Conservation (phyloP, 2,888 invertebrate genomes). For the Cremastinae sp. region DNA sequence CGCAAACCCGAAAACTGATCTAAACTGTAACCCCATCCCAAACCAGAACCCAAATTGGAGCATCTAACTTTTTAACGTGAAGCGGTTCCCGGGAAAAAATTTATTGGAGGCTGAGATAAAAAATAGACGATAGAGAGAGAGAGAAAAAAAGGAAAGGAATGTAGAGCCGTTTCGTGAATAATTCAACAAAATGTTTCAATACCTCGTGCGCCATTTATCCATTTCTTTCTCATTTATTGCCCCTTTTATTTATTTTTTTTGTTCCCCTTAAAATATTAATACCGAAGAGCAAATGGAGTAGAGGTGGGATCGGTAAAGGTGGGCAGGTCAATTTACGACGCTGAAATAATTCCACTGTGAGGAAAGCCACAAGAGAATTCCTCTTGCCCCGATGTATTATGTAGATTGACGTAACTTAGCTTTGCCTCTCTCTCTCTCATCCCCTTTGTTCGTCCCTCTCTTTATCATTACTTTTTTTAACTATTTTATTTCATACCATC, state of each 20-base stretch:
- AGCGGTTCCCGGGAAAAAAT: background rate
- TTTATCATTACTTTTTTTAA: constrained; percentile 10
- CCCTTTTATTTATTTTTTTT: background rate
- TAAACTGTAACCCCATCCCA: too few species aligned
- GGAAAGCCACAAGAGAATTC: constrained; percentile 27
- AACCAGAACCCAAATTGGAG: too few species aligned
- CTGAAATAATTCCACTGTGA: constrained; percentile 17
- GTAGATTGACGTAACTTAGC: constrained; percentile 40
- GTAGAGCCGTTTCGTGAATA: background rate
- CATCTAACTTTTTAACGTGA: too few species aligned
- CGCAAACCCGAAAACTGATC: too few species aligned
- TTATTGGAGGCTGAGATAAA: background rate
- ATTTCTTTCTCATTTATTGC: background rate
- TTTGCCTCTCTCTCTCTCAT: background rate
- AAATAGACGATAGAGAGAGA: too few species aligned
- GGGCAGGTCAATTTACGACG: constrained; percentile 6
- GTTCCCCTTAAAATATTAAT: constrained; percentile 5
- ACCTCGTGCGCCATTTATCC: background rate
- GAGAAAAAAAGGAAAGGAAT: background rate
- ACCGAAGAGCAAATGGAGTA: background rate
- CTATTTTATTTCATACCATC: too few species aligned
- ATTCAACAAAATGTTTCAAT: too few species aligned
- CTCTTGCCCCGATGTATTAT: constrained; percentile 29
- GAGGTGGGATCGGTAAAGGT: background rate
- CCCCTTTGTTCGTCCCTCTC: constrained; percentile 1